A percentile compares a stretch with the other conserved stretches of the same genome.
phyloP scores from a whole-genome alignment of 2,797 vertebrate genomes.

The Eulemur albifrons region DNA sequence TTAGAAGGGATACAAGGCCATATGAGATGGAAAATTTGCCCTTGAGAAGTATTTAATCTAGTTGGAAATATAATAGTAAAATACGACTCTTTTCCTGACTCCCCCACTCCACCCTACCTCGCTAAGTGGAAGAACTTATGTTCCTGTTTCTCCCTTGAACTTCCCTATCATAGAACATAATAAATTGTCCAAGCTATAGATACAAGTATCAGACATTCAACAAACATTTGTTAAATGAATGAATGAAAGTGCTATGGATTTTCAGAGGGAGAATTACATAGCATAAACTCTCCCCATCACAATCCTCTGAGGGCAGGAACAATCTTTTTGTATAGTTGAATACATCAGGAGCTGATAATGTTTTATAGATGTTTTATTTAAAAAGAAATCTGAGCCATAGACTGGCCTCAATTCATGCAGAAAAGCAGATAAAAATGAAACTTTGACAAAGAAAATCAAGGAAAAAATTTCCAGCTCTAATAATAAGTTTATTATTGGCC shows the following conservation, averaged over 20 bases:
- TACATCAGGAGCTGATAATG: neutral
- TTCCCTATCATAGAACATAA: neutral
- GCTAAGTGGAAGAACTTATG: neutral
- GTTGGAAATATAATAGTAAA: neutral
- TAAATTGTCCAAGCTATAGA: neutral
- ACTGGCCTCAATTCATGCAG: neutral
- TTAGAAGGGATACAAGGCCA: neutral
- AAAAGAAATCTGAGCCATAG: neutral
- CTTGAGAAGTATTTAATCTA: constrained; percentile 14
- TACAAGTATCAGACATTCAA: neutral
- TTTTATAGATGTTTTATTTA: neutral
- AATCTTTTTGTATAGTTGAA: neutral
- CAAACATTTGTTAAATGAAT: constrained; percentile 1
- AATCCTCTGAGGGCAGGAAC: neutral
- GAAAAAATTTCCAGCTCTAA: neutral
- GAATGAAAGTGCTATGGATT: neutral
- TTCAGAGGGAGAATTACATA: neutral
- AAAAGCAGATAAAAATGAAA: constrained; percentile 24
- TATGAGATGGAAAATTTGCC: neutral
- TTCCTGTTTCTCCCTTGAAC: neutral
- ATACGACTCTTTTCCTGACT: neutral
- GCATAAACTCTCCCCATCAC: neutral
- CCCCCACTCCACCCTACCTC: neutral
- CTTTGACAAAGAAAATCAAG: constrained; percentile 30
- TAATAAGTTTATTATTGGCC: neutral